Percentiles rank a stretch among this genome's conserved stretches.
Conservation (phyloP, 2,113 vertebrate genomes). For the Mastomys coucha region DNA sequence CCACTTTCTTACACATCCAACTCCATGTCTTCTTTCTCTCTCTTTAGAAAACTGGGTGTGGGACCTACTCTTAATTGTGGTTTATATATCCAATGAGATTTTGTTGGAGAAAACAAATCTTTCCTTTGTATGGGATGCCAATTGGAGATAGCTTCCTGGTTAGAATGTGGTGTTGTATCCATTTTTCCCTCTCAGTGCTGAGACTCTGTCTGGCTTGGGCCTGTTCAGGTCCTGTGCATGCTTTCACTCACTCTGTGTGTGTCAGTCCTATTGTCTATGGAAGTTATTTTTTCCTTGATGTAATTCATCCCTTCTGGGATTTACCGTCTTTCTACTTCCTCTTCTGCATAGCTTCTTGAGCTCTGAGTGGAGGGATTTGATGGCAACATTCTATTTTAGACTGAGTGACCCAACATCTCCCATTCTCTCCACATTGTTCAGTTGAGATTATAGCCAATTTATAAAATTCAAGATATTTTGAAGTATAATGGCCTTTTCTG, state of each 20-base stretch:
- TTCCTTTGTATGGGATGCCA: background rate
- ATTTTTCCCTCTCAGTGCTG: background rate
- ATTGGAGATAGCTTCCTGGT: background rate
- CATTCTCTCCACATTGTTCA: background rate
- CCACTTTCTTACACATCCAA: background rate
- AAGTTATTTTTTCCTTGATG: background rate
- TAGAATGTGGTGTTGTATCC: background rate
- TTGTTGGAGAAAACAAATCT: background rate
- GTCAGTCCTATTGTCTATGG: background rate
- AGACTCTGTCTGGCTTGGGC: background rate
- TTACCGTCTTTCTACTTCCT: background rate
- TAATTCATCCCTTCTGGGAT: too few relatives aligned
- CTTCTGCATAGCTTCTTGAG: background rate
- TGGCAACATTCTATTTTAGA: background rate
- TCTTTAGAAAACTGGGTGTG: background rate
- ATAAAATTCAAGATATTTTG: slow-evolving; percentile 6
- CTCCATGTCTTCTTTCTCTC: background rate
- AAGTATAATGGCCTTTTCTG: slow-evolving; percentile 19
- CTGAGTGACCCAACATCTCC: background rate
- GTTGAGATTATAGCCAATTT: background rate
- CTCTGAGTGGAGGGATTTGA: background rate
- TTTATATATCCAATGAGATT: background rate
- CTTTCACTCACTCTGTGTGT: background rate
- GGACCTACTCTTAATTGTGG: background rate
- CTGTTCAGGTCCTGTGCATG: background rate